A percentile compares a stretch with the other conserved stretches of the same genome.
Evolutionary conservation across 2,113 vertebrate species (phyloP).

Genomic region (Balaenoptera acutorostrata): DNA sequence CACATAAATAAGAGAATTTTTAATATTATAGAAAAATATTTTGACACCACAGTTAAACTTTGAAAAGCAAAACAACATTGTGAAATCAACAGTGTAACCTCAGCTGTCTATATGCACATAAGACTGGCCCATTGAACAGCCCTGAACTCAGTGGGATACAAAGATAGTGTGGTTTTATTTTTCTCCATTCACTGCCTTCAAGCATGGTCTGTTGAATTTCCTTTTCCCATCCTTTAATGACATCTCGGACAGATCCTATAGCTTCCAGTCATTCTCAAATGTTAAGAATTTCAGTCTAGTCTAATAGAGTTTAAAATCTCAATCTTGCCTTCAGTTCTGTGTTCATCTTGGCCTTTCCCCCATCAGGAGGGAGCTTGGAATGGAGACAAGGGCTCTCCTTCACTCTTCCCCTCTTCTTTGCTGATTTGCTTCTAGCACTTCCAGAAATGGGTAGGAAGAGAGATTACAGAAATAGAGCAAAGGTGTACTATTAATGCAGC

Average conservation of each 20-base stretch:
- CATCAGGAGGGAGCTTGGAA: background rate
- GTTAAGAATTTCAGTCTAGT: background rate
- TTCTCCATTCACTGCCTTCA: background rate
- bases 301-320: background rate
- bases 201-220: background rate
- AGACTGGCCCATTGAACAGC: background rate
- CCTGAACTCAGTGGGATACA: background rate
- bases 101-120: background rate
- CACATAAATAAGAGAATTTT: background rate
- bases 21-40: background rate
- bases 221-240: background rate
- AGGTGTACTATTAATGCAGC: background rate
- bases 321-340: background rate
- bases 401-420: background rate
- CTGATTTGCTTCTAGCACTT: background rate
- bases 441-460: background rate
- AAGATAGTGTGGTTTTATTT: background rate
- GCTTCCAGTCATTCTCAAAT: background rate
- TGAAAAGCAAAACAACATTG: background rate
- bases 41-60: background rate
- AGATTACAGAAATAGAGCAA: background rate
- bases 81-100: background rate
- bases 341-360: background rate
- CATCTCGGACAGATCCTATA: background rate
- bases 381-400: background rate